phyloP scores from a whole-genome alignment of 2,888 invertebrate species.

The Melanophora roralis region DNA sequence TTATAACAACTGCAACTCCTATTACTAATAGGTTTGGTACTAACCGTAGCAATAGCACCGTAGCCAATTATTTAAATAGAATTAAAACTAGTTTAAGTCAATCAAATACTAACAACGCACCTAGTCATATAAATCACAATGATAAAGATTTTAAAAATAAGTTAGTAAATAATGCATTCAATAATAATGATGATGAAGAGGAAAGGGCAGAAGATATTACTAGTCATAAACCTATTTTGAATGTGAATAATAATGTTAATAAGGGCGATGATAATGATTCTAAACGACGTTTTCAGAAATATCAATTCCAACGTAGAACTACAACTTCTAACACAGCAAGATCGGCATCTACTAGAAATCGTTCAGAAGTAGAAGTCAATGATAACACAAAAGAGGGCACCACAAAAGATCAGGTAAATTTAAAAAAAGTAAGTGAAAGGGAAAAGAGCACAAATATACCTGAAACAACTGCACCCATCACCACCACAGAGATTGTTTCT shows the following conservation, averaged over 20 bases:
- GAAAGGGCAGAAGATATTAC: slow-evolving; percentile 24
- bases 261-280: slow-evolving; percentile 72
- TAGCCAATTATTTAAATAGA: slow-evolving; percentile 71
- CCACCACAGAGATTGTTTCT: slow-evolving; percentile 58
- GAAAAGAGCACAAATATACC: slow-evolving; percentile 53
- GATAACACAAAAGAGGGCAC: slow-evolving; percentile 42
- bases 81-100: slow-evolving; percentile 67
- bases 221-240: slow-evolving; percentile 51
- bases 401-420: slow-evolving; percentile 61
- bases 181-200: slow-evolving; percentile 14
- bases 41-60: slow-evolving; percentile 71
- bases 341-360: slow-evolving; percentile 39
- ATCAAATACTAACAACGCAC: slow-evolving; percentile 63
- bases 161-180: slow-evolving; percentile 15
- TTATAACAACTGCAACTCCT: slow-evolving; percentile 53
- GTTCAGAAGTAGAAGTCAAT: slow-evolving; percentile 47
- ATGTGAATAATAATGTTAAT: slow-evolving; percentile 47
- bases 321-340: slow-evolving; percentile 58
- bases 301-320: slow-evolving; percentile 73
- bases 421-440: slow-evolving; percentile 58
- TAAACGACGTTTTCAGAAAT: slow-evolving; percentile 77
- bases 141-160: slow-evolving; percentile 39
- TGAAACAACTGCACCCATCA: slow-evolving; percentile 55
- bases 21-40: slow-evolving; percentile 62
- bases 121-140: slow-evolving; percentile 58